Base-by-base conservation (phyloP, 2,113 vertebrate genomes). In the human (Homo sapiens) region DNA sequence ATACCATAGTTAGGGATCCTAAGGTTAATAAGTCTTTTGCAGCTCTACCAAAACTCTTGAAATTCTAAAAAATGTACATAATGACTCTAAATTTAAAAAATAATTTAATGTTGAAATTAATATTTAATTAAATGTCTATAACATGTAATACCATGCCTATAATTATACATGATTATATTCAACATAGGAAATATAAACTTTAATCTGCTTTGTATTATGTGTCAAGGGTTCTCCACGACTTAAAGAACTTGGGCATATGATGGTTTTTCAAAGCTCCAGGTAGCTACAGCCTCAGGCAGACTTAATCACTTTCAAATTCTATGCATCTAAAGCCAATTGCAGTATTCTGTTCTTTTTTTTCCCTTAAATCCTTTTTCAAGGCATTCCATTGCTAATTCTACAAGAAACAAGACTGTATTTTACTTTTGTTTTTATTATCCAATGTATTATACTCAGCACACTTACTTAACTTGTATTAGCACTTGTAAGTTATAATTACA, bases 151-250 rank as follows among this genome's bases (percentile, higher is more conserved):
- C 3, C 70, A 2, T 78, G 30, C n/a, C 20, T 79, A 35, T 82
- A 96, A 45, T 84, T 88, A 75, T 40, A 48, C 10, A 93, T 38
- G 73, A 27, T 93, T 91, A 68, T 91, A 76, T 73, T 70, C 96
- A 68, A 88, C 52, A 66, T 40, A 17, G 45, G 30, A 61, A 95
- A 90, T 13, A 3, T 45, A 25, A 18, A 45, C 38, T 92, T 81
- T 90, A 81, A 57, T 92, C 66, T 73, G 12, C 12, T 76, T 90
- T 84, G n/a, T 59, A 14, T 25, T 72, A 7, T 72, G 22, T 79
- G 4, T 95, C 20, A 70, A 40, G 9, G 14, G 32, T 3, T 9
- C 78, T 84, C 38, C n/a, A 93, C 82, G 91, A 68, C 3, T 82
- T 76, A 48, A 40, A 95, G 38, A 1, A 75, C 30, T 55, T 79